Base-by-base conservation (phyloP, 2,888 invertebrate genomes). In the Orthonychiurus folsomi region DNA sequence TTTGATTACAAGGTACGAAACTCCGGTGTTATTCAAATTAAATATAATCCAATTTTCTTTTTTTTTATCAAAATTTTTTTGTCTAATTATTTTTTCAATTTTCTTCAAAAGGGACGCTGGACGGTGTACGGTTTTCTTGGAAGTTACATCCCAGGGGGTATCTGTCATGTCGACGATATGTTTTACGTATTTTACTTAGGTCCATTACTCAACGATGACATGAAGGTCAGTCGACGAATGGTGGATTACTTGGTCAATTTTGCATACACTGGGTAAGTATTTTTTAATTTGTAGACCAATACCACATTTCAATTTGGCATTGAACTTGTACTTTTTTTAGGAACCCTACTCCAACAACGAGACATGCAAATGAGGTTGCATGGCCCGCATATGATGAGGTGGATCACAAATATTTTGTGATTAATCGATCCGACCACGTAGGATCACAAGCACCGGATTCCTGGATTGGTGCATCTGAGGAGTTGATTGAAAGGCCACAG, bases 191-290 rank as follows among this genome's bases (percentile, higher is more conserved):
- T 62, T 24, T 50, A 52, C 50, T 26, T 61, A 28, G 21, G 47
- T 3, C 61, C 61, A 52, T 21, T 61, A 23, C n/a, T 56, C 1
- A 56, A 24, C 18, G 20, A 47, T 2, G 56, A 50, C 28, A 50
- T 27, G 52, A 26, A 26, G 37, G 57, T 48, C 1, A 50, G 50
- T n/a, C 21, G 47, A 2, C 25, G 61, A 20, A 26, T 57, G 24
- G 52, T 61, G 9, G 57, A 61, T 12, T 61, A 52, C 23, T 65
- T 65, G 60, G 62, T 53, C 1, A 67, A 67, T 60, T 62, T 62
- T 58, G 58, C 62, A 20, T 48, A 48, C 21, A 26, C 55, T 25
- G 56, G 61, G 54, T 23, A 54, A 24, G n/a, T 12, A 20, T 52
- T 2, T 18, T 20, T 54, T 37, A 37, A 37, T 37, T 37, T 37